Percentiles rank a stretch among this genome's conserved stretches.
phyloP scores from a whole-genome alignment of 2,113 vertebrate genomes.

The Callipepla squamata region DNA sequence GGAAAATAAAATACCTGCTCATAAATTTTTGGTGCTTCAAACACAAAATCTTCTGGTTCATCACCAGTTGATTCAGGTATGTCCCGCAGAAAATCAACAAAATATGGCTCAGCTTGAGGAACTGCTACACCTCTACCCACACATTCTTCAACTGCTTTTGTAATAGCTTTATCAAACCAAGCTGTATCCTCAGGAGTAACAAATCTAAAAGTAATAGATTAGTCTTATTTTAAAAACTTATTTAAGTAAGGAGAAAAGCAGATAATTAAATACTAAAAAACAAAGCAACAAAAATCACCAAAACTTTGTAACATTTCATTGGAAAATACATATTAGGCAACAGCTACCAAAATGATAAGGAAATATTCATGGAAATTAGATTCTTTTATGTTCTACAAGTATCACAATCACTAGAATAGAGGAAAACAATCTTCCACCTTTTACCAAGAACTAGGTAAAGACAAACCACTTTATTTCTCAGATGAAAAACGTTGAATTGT shows the following conservation, averaged over 20 bases:
- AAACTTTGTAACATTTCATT: neutral
- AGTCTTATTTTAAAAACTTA: neutral
- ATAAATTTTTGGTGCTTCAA: constrained; percentile 80
- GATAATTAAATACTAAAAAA: neutral
- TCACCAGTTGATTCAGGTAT: constrained; percentile 79
- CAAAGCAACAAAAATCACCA: neutral
- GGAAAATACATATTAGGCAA: neutral
- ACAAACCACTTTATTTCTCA: neutral
- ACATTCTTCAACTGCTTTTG: constrained; percentile 69
- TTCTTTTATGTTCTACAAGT: neutral
- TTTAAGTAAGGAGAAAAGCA: neutral
- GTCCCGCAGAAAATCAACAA: constrained; percentile 82
- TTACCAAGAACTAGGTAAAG: neutral
- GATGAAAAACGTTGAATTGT: neutral
- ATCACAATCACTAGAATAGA: neutral
- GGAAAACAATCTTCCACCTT: neutral
- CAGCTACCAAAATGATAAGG: neutral
- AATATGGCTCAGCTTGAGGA: constrained; percentile 73
- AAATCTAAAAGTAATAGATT: constrained; percentile 68
- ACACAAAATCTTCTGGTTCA: constrained; percentile 72
- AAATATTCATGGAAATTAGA: neutral
- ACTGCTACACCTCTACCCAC: neutral
- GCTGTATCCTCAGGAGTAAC: constrained; percentile 72
- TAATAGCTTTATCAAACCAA: constrained; percentile 75
- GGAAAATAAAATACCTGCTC: constrained; percentile 74